Percentiles rank a stretch among this genome's conserved stretches.
Conservation (phyloP, 1,140 invertebrate species). For the Dendrolimus kikuchii region DNA sequence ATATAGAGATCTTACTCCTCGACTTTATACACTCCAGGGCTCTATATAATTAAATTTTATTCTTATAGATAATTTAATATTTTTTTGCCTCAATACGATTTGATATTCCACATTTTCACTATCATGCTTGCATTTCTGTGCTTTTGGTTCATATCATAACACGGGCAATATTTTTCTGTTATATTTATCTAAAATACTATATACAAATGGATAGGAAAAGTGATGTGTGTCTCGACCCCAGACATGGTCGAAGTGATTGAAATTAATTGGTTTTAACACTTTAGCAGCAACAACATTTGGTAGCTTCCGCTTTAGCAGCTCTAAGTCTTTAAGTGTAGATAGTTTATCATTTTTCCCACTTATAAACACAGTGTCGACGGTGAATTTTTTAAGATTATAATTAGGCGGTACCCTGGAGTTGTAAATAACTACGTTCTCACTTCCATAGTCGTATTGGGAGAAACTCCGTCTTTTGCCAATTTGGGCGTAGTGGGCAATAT, state of each 20-base stretch:
- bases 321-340: slow-evolving; percentile 69
- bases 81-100: no score
- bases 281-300: slow-evolving; percentile 44
- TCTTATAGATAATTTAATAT: no score
- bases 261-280: slow-evolving; percentile 11
- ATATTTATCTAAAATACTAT: slow-evolving; percentile 10
- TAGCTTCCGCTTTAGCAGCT: slow-evolving; percentile 53
- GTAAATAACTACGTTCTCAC: slow-evolving; percentile 65
- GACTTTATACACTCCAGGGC: no score
- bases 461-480: slow-evolving; percentile 54
- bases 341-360: slow-evolving; percentile 72
- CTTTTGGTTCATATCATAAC: no score
- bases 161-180: not conserved
- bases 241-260: slow-evolving; percentile 28
- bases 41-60: no score
- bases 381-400: slow-evolving; percentile 71
- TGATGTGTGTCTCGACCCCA: slow-evolving; percentile 11
- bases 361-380: slow-evolving; percentile 67
- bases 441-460: slow-evolving; percentile 66
- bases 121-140: no score
- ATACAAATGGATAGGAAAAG: slow-evolving; percentile 7
- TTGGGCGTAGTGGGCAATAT: slow-evolving; percentile 76
- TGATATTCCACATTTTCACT: no score
- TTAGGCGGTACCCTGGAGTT: slow-evolving; percentile 59
- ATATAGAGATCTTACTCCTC: no score